Percentiles rank a stretch among this genome's conserved stretches.
phyloP scores from a whole-genome alignment of 1,140 invertebrate genomes.

The Trachymyrmex septentrionalis region DNA sequence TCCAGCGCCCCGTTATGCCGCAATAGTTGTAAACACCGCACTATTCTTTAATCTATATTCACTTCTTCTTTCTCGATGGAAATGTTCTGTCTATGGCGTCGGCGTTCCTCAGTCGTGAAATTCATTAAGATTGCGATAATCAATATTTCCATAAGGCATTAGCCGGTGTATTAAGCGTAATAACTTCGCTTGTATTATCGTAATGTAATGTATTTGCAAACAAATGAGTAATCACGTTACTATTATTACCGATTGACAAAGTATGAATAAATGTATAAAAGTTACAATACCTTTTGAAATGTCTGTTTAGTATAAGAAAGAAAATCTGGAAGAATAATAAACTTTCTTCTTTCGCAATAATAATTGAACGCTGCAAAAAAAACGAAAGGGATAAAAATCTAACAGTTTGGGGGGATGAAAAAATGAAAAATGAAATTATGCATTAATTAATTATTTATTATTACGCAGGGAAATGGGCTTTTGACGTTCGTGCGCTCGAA shows the following conservation, averaged over 20 bases:
- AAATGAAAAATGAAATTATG: neutral
- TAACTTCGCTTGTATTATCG: neutral
- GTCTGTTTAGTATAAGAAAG: neutral
- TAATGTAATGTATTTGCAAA: neutral
- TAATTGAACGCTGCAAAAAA: neutral
- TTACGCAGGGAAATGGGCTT: neutral
- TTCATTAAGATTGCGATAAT: slow-evolving; percentile 34
- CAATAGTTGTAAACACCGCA: neutral
- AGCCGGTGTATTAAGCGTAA: neutral
- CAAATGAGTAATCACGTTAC: neutral
- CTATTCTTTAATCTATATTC: neutral
- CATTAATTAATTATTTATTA: neutral
- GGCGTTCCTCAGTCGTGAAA: slow-evolving; percentile 1
- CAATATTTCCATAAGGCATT: neutral
- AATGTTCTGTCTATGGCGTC: neutral
- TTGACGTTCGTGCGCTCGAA: neutral
- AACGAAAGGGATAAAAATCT: neutral
- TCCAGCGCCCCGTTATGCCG: slow-evolving; percentile 53
- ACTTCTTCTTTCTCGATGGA: neutral
- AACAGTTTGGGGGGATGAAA: neutral
- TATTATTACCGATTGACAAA: neutral
- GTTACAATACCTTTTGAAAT: neutral
- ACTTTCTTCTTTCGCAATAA: neutral
- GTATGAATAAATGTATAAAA: neutral
- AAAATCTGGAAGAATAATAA: neutral